These are phyloP conservation scores for Drosophila demipolita DNA, from an alignment of 2,888 invertebrate genomes.

Conservation along the genomic window DNA sequence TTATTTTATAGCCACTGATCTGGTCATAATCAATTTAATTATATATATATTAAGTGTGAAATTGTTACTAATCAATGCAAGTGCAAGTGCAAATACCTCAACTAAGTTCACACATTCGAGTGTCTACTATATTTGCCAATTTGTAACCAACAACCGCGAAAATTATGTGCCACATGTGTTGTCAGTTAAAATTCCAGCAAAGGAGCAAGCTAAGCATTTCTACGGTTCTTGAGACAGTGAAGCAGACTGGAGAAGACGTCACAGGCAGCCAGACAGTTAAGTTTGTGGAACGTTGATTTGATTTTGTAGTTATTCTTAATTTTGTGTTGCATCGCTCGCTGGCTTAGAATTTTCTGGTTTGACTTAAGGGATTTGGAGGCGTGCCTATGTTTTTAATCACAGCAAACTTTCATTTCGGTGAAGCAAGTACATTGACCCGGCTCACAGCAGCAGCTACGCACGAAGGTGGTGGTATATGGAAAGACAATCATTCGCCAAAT, in stretches of 20 bases:
- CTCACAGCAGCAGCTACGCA: constrained; percentile 45
- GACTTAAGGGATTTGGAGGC: background rate
- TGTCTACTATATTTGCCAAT: constrained; percentile 41
- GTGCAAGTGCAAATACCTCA: background rate
- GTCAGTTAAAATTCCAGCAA: constrained; percentile 49
- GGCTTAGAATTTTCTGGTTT: background rate
- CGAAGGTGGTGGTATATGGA: constrained; percentile 55
- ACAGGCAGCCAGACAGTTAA: constrained; percentile 31
- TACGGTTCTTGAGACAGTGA: constrained; percentile 6
- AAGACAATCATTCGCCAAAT: constrained; percentile 78
- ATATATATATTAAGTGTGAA: background rate
- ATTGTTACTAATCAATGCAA: background rate
- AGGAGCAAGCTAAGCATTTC: constrained; percentile 11
- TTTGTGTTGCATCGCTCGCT: background rate
- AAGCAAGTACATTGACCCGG: constrained; percentile 47
- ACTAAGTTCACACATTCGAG: background rate
- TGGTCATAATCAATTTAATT: background rate
- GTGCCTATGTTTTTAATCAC: constrained; percentile 22
- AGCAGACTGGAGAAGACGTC: constrained; percentile 8
- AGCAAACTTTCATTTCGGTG: constrained; percentile 23
- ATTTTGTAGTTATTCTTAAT: constrained; percentile 4
- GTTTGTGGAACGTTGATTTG: constrained; percentile 12
- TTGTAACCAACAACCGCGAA: constrained; percentile 53
- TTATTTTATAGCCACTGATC: background rate
- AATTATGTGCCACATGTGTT: constrained; percentile 67